Conservation (phyloP, 2,888 invertebrate genomes). For the Apodemia duryi region DNA sequence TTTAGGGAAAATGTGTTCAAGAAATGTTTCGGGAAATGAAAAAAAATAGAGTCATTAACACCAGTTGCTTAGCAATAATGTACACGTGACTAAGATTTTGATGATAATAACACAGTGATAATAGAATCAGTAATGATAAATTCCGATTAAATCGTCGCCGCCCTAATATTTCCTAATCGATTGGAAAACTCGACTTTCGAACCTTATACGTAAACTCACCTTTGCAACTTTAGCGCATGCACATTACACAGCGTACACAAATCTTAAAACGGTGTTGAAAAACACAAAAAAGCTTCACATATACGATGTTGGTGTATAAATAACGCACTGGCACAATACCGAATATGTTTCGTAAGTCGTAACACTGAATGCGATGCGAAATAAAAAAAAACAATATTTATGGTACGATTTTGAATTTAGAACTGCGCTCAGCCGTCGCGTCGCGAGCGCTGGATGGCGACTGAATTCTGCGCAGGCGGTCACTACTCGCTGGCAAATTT, state of each 20-base stretch:
- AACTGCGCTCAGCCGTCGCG: conserved; percentile 39
- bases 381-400: conserved; percentile 47
- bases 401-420: conserved; percentile 38
- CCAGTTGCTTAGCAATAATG: background rate
- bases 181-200: conserved; percentile 38
- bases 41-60: background rate
- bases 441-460: conserved; percentile 44
- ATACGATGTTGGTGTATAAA: conserved; percentile 30
- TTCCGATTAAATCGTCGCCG: conserved; percentile 12
- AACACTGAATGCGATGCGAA: conserved; percentile 41
- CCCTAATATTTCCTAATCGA: conserved; percentile 28
- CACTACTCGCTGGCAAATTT: conserved; percentile 53
- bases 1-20: too few species aligned
- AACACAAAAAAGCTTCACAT: conserved; percentile 41
- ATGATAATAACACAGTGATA: background rate
- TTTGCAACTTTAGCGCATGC: conserved; percentile 46
- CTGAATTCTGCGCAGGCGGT: conserved; percentile 42
- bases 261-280: conserved; percentile 37
- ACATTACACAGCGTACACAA: conserved; percentile 45
- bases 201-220: conserved; percentile 47
- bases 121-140: conserved; percentile 3
- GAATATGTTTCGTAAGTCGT: conserved; percentile 40
- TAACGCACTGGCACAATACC: conserved; percentile 54
- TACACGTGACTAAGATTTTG: background rate
- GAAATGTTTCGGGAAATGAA: background rate